These are phyloP conservation scores for Cristatella mucedo DNA, from an alignment of 2,888 invertebrate genomes.

Conservation along the genomic window DNA sequence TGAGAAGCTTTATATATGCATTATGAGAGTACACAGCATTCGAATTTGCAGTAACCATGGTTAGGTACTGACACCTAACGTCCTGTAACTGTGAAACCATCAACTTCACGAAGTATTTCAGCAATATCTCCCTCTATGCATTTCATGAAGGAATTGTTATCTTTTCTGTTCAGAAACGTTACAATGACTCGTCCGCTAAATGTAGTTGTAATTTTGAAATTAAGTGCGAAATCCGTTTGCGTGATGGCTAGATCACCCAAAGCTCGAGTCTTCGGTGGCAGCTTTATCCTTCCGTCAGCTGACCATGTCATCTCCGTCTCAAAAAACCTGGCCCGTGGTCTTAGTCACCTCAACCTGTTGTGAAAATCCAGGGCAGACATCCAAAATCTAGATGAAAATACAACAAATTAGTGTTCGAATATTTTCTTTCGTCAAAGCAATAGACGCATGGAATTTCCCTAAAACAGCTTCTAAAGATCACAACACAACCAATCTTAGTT, in stretches of 20 bases:
- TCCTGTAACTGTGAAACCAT: slow-evolving; percentile 17
- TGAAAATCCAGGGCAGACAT: slow-evolving; percentile 38
- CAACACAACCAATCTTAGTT: too few species aligned
- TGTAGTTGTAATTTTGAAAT: slow-evolving; percentile 32
- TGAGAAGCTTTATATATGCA: too few species aligned
- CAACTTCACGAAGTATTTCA: slow-evolving; percentile 19
- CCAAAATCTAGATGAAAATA: slow-evolving; percentile 20
- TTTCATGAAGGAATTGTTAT: slow-evolving; percentile 36
- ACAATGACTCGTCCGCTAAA: slow-evolving; percentile 30
- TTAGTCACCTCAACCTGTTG: slow-evolving; percentile 33
- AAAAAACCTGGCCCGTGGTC: slow-evolving; percentile 25
- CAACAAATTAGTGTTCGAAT: too few species aligned
- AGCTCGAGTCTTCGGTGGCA: slow-evolving; percentile 28
- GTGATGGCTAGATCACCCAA: slow-evolving; percentile 39
- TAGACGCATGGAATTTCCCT: too few species aligned
- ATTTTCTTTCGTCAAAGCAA: too few species aligned
- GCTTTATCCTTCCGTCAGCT: slow-evolving; percentile 40
- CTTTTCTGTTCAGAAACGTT: slow-evolving; percentile 31
- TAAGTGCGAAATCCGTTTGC: slow-evolving; percentile 39
- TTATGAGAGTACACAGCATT: too few species aligned
- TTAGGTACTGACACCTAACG: too few species aligned
- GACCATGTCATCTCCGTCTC: slow-evolving; percentile 40
- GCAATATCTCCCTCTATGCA: slow-evolving; percentile 25
- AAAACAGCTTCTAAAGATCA: too few species aligned
- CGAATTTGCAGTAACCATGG: too few species aligned